Evolutionary conservation across 2,797 vertebrate species (phyloP).

Genomic region (Spondyliosoma cantharus): DNA sequence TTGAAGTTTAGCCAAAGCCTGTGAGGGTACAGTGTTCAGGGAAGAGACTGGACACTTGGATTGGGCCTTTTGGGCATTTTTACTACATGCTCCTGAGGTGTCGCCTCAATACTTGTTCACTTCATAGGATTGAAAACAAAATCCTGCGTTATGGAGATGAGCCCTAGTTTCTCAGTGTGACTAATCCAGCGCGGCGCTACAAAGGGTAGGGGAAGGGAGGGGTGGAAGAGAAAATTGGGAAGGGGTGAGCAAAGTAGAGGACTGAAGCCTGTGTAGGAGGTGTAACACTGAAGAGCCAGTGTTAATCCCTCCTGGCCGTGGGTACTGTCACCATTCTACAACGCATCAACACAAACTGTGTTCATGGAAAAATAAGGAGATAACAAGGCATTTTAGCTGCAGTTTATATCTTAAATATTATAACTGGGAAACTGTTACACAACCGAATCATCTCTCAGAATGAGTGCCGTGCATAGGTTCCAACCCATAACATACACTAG

Average conservation of each 20-base stretch:
- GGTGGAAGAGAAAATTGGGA: slow-evolving; percentile 56
- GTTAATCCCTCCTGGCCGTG: slow-evolving; percentile 69
- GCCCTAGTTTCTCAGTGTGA: slow-evolving; percentile 79
- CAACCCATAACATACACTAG: background rate
- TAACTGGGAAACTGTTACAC: background rate
- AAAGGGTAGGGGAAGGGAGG: slow-evolving; percentile 45
- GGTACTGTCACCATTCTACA: slow-evolving; percentile 41
- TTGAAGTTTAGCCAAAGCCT: background rate
- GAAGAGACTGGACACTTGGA: slow-evolving; percentile 16
- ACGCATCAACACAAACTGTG: slow-evolving; percentile 38
- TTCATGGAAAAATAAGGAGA: slow-evolving; percentile 13
- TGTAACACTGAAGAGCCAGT: slow-evolving; percentile 66
- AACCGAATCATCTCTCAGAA: background rate
- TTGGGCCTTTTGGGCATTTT: slow-evolving; percentile 14
- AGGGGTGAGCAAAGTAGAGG: slow-evolving; percentile 65
- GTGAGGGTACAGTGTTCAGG: background rate
- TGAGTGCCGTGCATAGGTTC: background rate
- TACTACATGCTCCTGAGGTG: slow-evolving; percentile 50
- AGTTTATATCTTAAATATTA: background rate
- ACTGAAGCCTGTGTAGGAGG: slow-evolving; percentile 76
- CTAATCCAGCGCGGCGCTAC: slow-evolving; percentile 75
- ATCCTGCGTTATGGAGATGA: slow-evolving; percentile 83
- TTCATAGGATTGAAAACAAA: slow-evolving; percentile 75
- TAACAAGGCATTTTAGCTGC: background rate
- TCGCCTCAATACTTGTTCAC: slow-evolving; percentile 67